A percentile compares a stretch with the other conserved stretches of the same genome.
phyloP scores from a whole-genome alignment of 2,113 vertebrate genomes.

The Cygnus atratus region DNA sequence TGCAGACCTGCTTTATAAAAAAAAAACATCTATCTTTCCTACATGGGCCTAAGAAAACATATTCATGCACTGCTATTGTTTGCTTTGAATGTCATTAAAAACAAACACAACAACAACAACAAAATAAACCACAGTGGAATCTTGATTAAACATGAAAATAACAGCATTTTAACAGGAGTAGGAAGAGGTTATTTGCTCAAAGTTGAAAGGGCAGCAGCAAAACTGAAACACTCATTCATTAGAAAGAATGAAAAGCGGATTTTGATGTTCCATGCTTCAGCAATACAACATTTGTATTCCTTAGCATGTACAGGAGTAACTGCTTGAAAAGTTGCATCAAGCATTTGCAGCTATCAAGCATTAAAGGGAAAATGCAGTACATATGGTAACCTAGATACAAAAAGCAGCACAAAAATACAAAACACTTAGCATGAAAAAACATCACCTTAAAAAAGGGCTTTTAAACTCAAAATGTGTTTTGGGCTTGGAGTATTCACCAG shows the following conservation, averaged over 20 bases:
- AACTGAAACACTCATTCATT: not conserved
- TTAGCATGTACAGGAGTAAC: not conserved
- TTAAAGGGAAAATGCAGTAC: not conserved
- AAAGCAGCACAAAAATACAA: not conserved
- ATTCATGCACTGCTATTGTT: not conserved
- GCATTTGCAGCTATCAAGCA: not conserved
- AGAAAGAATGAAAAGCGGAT: not conserved
- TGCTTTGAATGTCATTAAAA: not conserved
- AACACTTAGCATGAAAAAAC: not conserved
- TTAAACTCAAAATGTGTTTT: not conserved
- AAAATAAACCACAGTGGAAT: not conserved
- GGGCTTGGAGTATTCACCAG: not conserved
- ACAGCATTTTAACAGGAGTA: not conserved
- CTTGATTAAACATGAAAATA: not conserved
- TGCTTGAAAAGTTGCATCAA: not conserved
- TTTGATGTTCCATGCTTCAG: not conserved
- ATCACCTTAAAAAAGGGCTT: not conserved
- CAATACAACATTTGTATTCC: not conserved
- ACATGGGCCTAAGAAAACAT: not conserved
- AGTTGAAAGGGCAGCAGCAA: not conserved
- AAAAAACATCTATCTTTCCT: not conserved
- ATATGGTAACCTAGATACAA: not conserved
- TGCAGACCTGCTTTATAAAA: not conserved
- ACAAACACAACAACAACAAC: not conserved
- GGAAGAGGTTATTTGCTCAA: not conserved